These are phyloP conservation scores for Bradypus variegatus DNA, from an alignment of 2,797 vertebrate species.

Conservation along the genomic window DNA sequence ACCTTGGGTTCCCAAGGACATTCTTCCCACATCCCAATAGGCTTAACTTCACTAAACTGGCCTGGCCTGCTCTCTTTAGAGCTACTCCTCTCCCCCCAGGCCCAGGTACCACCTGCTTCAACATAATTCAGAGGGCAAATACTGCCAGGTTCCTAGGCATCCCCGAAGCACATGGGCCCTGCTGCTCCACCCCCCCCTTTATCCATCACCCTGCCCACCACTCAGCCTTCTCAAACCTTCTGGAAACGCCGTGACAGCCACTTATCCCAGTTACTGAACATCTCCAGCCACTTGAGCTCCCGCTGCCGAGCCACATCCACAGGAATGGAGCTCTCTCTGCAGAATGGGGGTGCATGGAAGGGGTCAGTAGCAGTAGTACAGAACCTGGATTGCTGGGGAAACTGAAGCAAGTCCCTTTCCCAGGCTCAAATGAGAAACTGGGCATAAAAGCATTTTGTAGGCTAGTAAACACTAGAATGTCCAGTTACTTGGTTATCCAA, in stretches of 20 bases:
- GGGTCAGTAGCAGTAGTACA: constrained; percentile 23
- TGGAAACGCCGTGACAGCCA: constrained; percentile 88
- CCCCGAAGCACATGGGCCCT: not conserved
- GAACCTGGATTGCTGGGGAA: not conserved
- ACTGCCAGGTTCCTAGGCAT: not conserved
- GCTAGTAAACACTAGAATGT: not conserved
- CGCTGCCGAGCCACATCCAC: constrained; percentile 88
- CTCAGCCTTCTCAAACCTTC: constrained; percentile 77
- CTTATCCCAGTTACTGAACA: constrained; percentile 92
- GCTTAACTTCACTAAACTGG: not conserved
- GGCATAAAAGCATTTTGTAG: not conserved
- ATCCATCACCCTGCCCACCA: not conserved
- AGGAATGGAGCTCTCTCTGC: constrained; percentile 77
- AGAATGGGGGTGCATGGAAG: not conserved
- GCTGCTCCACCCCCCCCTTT: not conserved
- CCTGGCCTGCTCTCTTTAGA: constrained; percentile 12
- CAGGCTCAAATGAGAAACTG: constrained; percentile 14
- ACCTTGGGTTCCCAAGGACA: not conserved
- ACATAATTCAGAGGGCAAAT: not conserved
- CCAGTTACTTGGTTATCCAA: not conserved
- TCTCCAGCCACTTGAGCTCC: constrained; percentile 93
- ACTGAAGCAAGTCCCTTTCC: not conserved
- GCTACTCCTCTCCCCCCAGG: not conserved
- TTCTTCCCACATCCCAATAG: not conserved
- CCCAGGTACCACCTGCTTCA: not conserved